Percentiles rank a stretch among this genome's conserved stretches.
phyloP scores from a whole-genome alignment of 2,888 invertebrate species.

The Netelia inedita region DNA sequence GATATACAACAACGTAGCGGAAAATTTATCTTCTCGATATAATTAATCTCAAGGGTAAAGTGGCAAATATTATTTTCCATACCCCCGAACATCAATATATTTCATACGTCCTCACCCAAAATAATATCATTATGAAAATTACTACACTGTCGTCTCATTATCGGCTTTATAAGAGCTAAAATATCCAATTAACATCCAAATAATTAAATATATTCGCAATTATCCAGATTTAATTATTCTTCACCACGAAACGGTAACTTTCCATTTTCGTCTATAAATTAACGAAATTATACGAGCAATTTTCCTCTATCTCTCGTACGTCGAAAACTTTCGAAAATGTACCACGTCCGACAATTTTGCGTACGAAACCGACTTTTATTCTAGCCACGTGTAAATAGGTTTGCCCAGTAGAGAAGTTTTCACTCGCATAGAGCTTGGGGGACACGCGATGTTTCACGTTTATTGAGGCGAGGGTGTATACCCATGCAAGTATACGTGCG shows the following conservation, averaged over 20 bases:
- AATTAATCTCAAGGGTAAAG: not conserved
- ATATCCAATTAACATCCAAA: no score
- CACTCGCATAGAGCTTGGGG: constrained; percentile 15
- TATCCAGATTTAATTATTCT: no score
- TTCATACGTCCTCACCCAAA: not conserved
- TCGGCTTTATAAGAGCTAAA: no score
- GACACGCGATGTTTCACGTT: constrained; percentile 56
- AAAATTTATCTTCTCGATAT: not conserved
- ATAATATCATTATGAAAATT: constrained; percentile 11
- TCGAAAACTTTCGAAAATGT: constrained; percentile 15
- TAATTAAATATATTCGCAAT: no score
- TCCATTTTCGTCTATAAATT: constrained; percentile 1
- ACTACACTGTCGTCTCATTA: not conserved
- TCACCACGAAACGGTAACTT: not conserved
- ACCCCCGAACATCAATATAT: not conserved
- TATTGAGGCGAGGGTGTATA: constrained; percentile 33
- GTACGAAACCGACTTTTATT: constrained; percentile 9
- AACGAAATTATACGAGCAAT: not conserved
- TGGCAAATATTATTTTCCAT: constrained; percentile 3
- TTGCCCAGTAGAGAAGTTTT: constrained; percentile 18
- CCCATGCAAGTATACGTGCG: not conserved
- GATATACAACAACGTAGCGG: not conserved
- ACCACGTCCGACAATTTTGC: constrained; percentile 14
- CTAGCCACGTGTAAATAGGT: not conserved
- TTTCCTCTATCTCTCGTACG: not conserved